A percentile compares a stretch with the other conserved stretches of the same genome.
phyloP scores from a whole-genome alignment of 2,797 vertebrate genomes.

The Calcarius lapponicus region DNA sequence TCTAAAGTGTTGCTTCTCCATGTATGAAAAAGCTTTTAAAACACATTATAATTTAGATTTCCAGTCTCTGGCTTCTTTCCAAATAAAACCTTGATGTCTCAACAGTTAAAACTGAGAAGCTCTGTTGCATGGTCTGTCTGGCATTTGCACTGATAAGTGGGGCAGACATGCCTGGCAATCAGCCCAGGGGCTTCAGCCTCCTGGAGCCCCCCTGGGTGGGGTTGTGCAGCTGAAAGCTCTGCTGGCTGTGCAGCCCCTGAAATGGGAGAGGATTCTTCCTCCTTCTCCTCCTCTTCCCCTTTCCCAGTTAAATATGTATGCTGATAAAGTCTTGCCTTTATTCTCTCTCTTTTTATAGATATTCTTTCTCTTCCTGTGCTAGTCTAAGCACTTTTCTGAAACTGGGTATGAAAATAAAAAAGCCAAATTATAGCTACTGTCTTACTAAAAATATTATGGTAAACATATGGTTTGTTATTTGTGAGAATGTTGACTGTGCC shows the following conservation, averaged over 20 bases:
- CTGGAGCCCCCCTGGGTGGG: not conserved
- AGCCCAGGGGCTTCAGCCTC: conserved; percentile 24
- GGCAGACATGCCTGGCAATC: conserved; percentile 43
- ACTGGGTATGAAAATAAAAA: not conserved
- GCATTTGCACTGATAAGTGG: conserved; percentile 41
- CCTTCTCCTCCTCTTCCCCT: not conserved
- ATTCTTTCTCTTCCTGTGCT: not conserved
- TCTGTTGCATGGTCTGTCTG: conserved; percentile 15
- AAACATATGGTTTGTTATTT: not conserved
- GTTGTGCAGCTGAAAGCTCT: not conserved
- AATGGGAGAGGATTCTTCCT: not conserved
- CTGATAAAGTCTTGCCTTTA: not conserved
- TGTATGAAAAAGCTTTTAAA: conserved; percentile 49
- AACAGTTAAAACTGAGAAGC: conserved; percentile 23
- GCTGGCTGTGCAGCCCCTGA: not conserved
- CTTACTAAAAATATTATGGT: not conserved
- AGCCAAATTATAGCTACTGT: not conserved
- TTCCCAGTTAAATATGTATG: not conserved
- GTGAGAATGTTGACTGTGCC: not conserved
- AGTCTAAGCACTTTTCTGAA: not conserved
- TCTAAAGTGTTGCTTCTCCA: not conserved
- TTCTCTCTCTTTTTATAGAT: not conserved
- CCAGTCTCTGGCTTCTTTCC: conserved; percentile 44
- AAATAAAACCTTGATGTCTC: conserved; percentile 25
- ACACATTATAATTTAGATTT: conserved; percentile 31